Evolutionary conservation across 2,797 vertebrate species (phyloP).

Genomic region (Mus caroli): DNA sequence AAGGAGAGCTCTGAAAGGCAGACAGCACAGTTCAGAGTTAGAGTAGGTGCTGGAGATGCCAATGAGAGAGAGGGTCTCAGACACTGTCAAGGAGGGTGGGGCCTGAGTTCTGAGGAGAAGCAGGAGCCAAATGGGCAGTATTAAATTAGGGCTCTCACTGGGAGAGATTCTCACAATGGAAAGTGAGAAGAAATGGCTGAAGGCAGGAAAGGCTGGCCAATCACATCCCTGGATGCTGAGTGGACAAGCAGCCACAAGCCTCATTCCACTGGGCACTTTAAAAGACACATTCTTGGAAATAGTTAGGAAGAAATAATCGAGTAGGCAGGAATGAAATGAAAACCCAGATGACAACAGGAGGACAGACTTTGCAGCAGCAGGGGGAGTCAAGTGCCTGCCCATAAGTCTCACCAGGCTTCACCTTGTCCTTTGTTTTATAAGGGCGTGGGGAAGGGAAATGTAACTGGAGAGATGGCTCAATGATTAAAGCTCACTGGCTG

Average conservation of each 20-base stretch:
- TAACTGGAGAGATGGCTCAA: neutral
- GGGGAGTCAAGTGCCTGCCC: neutral
- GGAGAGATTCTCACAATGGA: neutral
- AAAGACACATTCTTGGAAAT: neutral
- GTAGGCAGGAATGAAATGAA: neutral
- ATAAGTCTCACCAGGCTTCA: neutral
- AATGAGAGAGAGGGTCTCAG: neutral
- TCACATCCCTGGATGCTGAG: neutral
- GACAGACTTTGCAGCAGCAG: neutral
- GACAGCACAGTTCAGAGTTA: neutral
- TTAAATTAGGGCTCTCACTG: neutral
- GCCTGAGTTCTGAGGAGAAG: neutral
- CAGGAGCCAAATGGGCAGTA: neutral
- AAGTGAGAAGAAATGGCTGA: neutral
- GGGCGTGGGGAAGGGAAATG: neutral
- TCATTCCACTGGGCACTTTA: neutral
- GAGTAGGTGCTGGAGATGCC: neutral
- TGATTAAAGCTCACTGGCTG: neutral
- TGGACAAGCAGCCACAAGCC: neutral
- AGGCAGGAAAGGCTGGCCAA: neutral
- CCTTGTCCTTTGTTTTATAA: neutral
- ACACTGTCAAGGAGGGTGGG: neutral
- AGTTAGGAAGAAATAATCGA: neutral
- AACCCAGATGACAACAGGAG: neutral
- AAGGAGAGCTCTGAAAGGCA: neutral